These are phyloP conservation scores for Jaculus jaculus DNA, from an alignment of 2,113 vertebrate species.

Conservation along the genomic window DNA sequence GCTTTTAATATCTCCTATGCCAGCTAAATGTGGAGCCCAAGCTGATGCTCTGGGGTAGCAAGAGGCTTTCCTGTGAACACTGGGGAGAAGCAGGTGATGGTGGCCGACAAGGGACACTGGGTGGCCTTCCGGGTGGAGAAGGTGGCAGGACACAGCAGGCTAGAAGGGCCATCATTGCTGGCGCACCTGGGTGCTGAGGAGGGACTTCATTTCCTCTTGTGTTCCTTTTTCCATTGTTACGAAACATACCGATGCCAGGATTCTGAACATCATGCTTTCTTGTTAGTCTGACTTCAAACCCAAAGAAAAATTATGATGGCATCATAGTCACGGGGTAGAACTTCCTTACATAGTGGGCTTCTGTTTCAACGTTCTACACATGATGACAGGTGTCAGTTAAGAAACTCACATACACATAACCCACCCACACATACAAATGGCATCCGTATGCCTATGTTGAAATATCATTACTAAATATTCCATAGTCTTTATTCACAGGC, in stretches of 20 bases:
- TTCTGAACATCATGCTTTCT: background rate
- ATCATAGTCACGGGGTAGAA: background rate
- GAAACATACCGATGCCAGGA: no score
- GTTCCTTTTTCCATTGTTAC: background rate
- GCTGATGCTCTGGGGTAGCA: background rate
- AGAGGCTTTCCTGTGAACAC: background rate
- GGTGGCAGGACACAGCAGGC: accelerated
- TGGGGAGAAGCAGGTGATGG: no score
- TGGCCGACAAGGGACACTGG: accelerated
- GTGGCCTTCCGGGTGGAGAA: no score
- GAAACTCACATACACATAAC: background rate
- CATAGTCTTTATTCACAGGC: background rate
- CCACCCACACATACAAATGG: background rate
- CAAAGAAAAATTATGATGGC: background rate
- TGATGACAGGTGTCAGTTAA: background rate
- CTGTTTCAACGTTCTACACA: background rate
- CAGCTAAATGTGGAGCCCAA: background rate
- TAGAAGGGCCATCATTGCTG: background rate
- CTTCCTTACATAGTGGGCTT: no score
- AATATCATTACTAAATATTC: background rate
- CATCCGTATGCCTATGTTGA: background rate
- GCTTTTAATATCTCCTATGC: background rate
- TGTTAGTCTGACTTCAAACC: background rate
- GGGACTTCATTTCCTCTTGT: background rate
- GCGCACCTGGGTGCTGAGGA: background rate